Base-by-base conservation (phyloP, 1,140 invertebrate species). In the Mycetomoellerius zeteki region DNA sequence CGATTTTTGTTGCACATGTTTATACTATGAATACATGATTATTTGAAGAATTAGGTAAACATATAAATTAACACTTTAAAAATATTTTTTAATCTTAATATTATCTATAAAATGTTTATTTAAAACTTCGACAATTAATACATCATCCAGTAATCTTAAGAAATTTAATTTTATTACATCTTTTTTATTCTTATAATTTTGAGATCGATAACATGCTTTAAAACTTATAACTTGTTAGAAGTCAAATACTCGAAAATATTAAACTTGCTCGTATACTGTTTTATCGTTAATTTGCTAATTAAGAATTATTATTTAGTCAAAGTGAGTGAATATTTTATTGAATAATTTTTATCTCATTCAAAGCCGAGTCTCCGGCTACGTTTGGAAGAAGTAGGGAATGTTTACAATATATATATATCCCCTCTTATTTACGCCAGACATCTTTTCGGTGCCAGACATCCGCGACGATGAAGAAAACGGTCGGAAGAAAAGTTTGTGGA, bases 401-500 rank as follows among this genome's bases (percentile, higher is more conserved):
- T 86, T 86, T 86, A 86, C 76, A 60, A 60, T 1, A n/a, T n/a
- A n/a, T n/a, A n/a, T n/a, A n/a, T n/a, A n/a, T n/a, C n/a, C n/a
- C 43, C 85, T 81, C 85, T 86, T 86, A 86, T 86, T 86, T 86
- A 81, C 64, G 84, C 58, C 58, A 62, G 85, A 69, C 30, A 62
- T 65, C 76, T 60, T 81, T 60, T 69, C 64, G 75, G 52, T 81
- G 85, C 78, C 78, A 82, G 78, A 82, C 80, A 73, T 82, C 52
- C 80, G 67, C 58, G 62, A 64, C 60, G 73, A 80, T 65, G 84
- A 65, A 78, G 58, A 54, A 65, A 54, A 27, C 47, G 75, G 58
- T 50, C 19, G 73, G 62, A 47, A 65, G 62, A 80, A 86, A 86
- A 69, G 87, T 86, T 86, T 86, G 88, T 89, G 78, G 86, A 89